Base-by-base conservation (phyloP, 1,140 invertebrate genomes). In the Lycorma delicatula region DNA sequence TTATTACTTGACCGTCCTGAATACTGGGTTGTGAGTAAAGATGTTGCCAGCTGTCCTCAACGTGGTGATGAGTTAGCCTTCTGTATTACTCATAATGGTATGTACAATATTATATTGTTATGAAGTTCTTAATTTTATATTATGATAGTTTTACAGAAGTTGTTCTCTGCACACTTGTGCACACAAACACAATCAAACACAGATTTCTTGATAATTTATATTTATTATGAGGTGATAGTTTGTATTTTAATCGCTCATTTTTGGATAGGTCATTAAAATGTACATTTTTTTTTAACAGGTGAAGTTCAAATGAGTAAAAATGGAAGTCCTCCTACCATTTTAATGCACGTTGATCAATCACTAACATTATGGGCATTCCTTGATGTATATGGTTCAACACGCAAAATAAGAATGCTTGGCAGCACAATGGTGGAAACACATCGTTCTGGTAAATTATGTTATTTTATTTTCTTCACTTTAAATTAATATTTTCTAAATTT, bases 1-100 rank as follows among this genome's bases (percentile, higher is more conserved):
- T 79, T 89, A 23, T 74, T 98, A 0, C 71, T 98, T 2, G 95
- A 98, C 70, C 77, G 95, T n/a, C 89, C 87, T 0, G 94, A 98
- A 67, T 98, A 98, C 70, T 98, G 94, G 94, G 92, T 97, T 1
- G 90, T 98, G 0, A 87, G 88, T 63, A 89, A 95, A 65, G 91
- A 97, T 69, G 90, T 97, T 1, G 91, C 89, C 0, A 83, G 85
- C 26, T 84, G 79, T 31, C 82, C 93, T 0, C 79, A 88, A 59
- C 79, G 85, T 23, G 91, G 91, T 1, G 94, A 97, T 71, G 91
- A 96, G 71, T 81, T 98, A 4, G 83, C 85, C n/a, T 92, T 97
- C 67, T 87, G 82, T 58, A 78, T 97, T 11, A 87, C 89, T 0
- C 74, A 81, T 56, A 84, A 81, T 61, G 92, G 79, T 79, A 66